Evolutionary conservation across 64 coral and sea anemone species (phyloP).

Genomic region (Montipora sp.): DNA sequence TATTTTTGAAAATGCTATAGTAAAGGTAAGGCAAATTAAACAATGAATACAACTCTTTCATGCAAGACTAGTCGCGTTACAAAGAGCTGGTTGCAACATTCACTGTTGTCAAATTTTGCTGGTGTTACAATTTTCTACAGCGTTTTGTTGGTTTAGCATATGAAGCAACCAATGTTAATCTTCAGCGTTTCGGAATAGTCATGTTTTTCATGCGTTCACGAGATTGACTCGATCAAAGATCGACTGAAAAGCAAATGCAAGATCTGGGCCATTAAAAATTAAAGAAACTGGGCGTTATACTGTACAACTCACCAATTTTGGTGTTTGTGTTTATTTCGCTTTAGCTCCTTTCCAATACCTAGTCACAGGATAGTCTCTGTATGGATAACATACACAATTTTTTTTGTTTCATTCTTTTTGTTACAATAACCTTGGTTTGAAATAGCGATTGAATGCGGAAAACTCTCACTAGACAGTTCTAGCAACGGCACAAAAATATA

Average conservation of each 20-base stretch:
- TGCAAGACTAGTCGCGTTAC: not conserved
- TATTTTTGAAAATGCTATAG: not conserved
- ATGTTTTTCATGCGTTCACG: not conserved
- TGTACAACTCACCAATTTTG: not conserved
- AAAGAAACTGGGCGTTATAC: slow-evolving; percentile 42
- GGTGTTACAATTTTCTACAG: slow-evolving; percentile 2
- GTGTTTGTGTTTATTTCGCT: not conserved
- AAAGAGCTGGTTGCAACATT: slow-evolving; percentile 9
- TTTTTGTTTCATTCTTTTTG: not conserved
- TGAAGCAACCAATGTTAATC: not conserved
- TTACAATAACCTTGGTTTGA: too few relatives aligned
- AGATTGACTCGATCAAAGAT: slow-evolving; percentile 43
- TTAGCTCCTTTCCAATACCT: not conserved
- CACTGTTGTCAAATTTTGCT: not conserved
- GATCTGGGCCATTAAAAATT: slow-evolving; percentile 40
- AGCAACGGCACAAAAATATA: too few relatives aligned
- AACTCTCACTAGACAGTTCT: too few relatives aligned
- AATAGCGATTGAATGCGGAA: too few relatives aligned
- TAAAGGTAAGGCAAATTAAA: slow-evolving; percentile 24
- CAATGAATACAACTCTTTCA: slow-evolving; percentile 34
- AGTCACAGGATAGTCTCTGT: not conserved
- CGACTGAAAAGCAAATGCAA: slow-evolving; percentile 5
- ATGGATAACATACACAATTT: not conserved
- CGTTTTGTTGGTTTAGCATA: not conserved
- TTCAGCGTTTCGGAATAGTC: not conserved